Evolutionary conservation across 2,113 vertebrate species (phyloP).

Genomic region (Podilymbus podiceps): DNA sequence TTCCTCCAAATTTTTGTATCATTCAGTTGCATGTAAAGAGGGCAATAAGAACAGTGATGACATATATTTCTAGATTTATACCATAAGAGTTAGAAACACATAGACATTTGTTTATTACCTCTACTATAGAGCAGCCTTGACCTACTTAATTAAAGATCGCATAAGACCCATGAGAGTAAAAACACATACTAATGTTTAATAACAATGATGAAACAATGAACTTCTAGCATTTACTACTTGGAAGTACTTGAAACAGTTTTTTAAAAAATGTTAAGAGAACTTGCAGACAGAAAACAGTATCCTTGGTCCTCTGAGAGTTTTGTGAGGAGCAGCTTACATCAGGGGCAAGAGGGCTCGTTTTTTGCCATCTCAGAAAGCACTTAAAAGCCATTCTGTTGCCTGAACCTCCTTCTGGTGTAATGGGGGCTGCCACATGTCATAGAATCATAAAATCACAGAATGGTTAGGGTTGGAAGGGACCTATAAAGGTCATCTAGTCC

Average conservation of each 20-base stretch:
- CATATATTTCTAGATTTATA: neutral
- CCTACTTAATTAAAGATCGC: neutral
- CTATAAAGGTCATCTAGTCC: too few species aligned
- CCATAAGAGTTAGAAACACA: neutral
- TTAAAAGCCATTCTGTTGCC: neutral
- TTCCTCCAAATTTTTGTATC: neutral
- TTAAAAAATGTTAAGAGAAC: neutral
- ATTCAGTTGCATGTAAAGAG: neutral
- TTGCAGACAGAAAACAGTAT: neutral
- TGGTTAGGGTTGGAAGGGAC: too few species aligned
- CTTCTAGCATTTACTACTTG: neutral
- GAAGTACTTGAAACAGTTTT: neutral
- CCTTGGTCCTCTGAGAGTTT: neutral
- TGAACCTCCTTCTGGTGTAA: neutral
- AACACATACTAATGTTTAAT: neutral
- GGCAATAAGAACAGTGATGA: neutral
- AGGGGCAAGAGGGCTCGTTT: rapidly evolving
- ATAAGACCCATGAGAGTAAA: neutral
- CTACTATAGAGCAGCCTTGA: neutral
- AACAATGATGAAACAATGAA: neutral
- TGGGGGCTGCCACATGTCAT: neutral
- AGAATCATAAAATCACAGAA: too few species aligned
- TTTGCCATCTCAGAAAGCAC: neutral
- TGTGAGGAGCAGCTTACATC: neutral
- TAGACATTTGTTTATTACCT: neutral